Evolutionary conservation across 2,113 vertebrate species (phyloP).

Genomic region (Chaetorhynchus papuensis): DNA sequence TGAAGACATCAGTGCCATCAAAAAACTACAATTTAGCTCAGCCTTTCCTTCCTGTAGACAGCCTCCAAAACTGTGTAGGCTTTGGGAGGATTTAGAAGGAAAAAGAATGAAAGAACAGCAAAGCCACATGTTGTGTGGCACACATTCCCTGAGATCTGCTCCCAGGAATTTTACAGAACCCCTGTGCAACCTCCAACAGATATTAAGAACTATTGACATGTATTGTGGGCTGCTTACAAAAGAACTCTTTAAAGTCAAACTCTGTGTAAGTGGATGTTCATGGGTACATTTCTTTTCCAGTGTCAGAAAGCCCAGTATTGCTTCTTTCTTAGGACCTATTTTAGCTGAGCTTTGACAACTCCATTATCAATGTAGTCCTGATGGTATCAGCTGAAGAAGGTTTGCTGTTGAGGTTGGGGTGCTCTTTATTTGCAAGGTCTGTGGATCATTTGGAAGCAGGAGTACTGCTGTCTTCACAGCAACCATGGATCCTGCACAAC

Average conservation of each 20-base stretch:
- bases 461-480: background rate
- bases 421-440: background rate
- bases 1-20: background rate
- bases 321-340: background rate
- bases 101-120: background rate
- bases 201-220: background rate
- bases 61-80: background rate
- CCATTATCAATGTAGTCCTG: background rate
- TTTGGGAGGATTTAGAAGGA: background rate
- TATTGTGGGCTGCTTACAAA: background rate
- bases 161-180: background rate
- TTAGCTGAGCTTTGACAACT: background rate
- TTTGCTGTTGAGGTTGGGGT: background rate
- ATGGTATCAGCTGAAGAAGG: background rate
- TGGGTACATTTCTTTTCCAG: background rate
- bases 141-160: background rate
- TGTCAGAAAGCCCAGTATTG: background rate
- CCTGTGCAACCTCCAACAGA: background rate
- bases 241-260: background rate
- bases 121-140: background rate
- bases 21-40: background rate
- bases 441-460: background rate
- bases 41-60: background rate
- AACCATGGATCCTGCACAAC: fast-evolving
- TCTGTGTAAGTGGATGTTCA: background rate